These are phyloP conservation scores for Dendrocincla tyrannina DNA, from an alignment of 2,797 vertebrate genomes.

Conservation along the genomic window DNA sequence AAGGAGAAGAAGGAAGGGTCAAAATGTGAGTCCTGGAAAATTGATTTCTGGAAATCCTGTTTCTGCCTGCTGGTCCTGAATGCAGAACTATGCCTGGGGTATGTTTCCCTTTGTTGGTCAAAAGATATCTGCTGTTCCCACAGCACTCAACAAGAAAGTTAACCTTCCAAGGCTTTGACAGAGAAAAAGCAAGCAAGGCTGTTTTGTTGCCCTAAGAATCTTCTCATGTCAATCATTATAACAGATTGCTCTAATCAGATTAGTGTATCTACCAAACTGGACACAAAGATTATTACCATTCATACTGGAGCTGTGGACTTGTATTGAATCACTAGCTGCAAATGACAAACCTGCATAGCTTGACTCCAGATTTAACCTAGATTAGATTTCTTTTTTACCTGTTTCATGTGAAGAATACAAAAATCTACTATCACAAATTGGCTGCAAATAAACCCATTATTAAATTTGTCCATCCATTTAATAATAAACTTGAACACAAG, in stretches of 20 bases:
- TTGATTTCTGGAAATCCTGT: neutral
- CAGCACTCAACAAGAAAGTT: neutral
- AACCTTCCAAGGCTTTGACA: neutral
- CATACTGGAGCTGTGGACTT: neutral
- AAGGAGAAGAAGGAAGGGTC: neutral
- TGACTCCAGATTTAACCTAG: neutral
- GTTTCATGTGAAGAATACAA: neutral
- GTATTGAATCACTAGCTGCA: neutral
- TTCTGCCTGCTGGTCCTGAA: neutral
- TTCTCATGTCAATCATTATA: neutral
- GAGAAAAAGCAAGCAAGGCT: neutral
- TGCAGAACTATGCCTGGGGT: neutral
- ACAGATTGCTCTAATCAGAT: neutral
- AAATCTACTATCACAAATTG: neutral
- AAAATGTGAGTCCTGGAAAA: neutral
- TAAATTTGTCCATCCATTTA: neutral
- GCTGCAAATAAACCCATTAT: neutral
- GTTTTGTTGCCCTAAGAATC: neutral
- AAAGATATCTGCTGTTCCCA: neutral
- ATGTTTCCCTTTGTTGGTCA: neutral
- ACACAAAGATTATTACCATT: neutral
- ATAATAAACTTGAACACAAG: neutral
- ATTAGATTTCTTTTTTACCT: neutral
- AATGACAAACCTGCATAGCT: neutral
- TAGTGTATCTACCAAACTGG: fast-evolving